Evolutionary conservation across 2,113 vertebrate genomes (phyloP), one percentile per base, ranked within the genome.

Genomic region (Seriola aureovittata): DNA sequence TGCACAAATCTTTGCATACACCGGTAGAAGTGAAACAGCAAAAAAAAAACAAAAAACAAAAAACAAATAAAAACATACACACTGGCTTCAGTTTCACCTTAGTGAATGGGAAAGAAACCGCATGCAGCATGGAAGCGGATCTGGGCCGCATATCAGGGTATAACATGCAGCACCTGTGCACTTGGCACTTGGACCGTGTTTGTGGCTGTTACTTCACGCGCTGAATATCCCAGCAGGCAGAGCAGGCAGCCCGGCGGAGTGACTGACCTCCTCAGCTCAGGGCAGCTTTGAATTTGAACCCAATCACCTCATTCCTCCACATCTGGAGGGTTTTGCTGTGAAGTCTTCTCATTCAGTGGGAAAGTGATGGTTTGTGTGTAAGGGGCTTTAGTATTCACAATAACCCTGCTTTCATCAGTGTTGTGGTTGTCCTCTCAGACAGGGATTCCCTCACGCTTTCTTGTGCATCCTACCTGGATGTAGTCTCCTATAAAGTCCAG

Each of bases 161-260:
- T 29, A 62, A 59, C 81, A 63, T 38, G 71, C 71, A 75, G 73
- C 88, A 90, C 88, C 89, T 90, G 91, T 88, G 80, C 81, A 54
- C 57, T 66, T 88, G 81, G 75, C 89, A 88, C 84, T 80, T 70
- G 62, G 66, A 4, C 59, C 21, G 71, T 78, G 81, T 76, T 67
- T 59, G 62, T 81, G 48, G 77, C 59, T 78, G 73, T 66, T 59
- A 75, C 74, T 89, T 76, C 76, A 80, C 42, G 44, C 3, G 23
- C 82, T 71, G 71, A 77, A 62, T 44, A 57, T 72, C 75, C 66
- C 62, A 72, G 40, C 65, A 65, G 82, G 25, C 52, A 66, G 66
- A 62, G 54, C 46, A 29, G 21, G 25, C 52, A 66, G 62, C 52
- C 58, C 11, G 59, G 23, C 36, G 57, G 62, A 81, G 71, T 12